Percentiles rank a stretch among this genome's conserved stretches.
These are phyloP conservation scores for Sternotherus odoratus DNA, from an alignment of 2,797 vertebrate genomes.

Conservation along the genomic window DNA sequence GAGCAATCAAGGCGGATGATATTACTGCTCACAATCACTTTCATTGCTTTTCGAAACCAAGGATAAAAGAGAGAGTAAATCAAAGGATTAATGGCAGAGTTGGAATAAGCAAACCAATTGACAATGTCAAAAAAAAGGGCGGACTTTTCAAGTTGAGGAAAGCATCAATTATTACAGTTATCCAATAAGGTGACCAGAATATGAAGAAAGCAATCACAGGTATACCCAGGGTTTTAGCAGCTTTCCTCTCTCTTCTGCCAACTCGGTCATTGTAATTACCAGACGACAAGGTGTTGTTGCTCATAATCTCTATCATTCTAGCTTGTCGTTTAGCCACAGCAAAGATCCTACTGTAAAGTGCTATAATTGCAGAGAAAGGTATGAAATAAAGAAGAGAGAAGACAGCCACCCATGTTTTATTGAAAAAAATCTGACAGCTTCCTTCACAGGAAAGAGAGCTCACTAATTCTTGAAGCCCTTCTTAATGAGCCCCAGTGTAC, in stretches of 20 bases:
- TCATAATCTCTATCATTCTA: slow-evolving; percentile 62
- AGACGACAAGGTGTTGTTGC: background rate
- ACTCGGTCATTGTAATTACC: background rate
- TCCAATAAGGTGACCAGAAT: slow-evolving; percentile 71
- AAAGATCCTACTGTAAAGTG: slow-evolving; percentile 44
- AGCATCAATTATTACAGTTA: slow-evolving; percentile 49
- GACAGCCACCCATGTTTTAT: slow-evolving; percentile 25
- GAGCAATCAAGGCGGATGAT: slow-evolving; percentile 52
- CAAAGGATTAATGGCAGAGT: slow-evolving; percentile 15
- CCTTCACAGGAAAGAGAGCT: slow-evolving; percentile 43
- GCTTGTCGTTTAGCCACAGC: slow-evolving; percentile 68
- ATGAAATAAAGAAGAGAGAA: slow-evolving; percentile 42
- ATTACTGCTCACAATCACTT: slow-evolving; percentile 17
- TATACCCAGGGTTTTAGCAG: slow-evolving; percentile 69
- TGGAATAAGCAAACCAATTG: background rate
- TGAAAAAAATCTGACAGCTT: slow-evolving; percentile 1
- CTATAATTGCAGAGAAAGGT: slow-evolving; percentile 28
- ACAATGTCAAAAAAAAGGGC: background rate
- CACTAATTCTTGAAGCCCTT: slow-evolving; percentile 30
- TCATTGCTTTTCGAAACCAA: slow-evolving; percentile 40
- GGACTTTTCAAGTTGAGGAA: slow-evolving; percentile 43
- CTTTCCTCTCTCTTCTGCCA: slow-evolving; percentile 70
- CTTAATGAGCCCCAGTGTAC: background rate
- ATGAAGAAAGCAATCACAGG: slow-evolving; percentile 60
- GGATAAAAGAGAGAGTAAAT: slow-evolving; percentile 6